phyloP scores from a whole-genome alignment of 1,140 invertebrate species.

The Vanessa atalanta region DNA sequence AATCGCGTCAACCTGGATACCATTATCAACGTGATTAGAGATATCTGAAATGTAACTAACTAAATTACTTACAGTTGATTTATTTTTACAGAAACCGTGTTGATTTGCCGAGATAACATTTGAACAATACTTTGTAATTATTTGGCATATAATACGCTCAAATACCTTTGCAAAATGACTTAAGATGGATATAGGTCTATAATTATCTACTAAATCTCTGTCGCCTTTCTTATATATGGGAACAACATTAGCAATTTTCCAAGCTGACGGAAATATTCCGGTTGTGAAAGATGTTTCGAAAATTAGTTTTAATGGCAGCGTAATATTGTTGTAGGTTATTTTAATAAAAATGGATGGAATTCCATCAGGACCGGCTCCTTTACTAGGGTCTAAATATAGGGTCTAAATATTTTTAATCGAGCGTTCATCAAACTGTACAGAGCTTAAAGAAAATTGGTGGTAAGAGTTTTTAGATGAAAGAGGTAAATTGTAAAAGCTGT shows the following conservation, averaged over 20 bases:
- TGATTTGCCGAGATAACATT: too few relatives aligned
- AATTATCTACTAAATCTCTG: neutral
- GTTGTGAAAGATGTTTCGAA: neutral
- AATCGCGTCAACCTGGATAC: too few relatives aligned
- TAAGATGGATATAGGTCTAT: too few relatives aligned
- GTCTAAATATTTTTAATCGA: constrained; percentile 1
- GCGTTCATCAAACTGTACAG: constrained; percentile 25
- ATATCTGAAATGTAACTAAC: too few relatives aligned
- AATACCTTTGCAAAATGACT: constrained; percentile 5
- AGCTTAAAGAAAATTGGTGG: constrained; percentile 4
- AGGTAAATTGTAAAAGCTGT: neutral
- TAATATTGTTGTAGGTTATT: constrained; percentile 22
- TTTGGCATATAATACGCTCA: neutral
- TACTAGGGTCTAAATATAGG: too few relatives aligned
- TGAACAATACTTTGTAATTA: too few relatives aligned
- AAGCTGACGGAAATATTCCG: constrained; percentile 14
- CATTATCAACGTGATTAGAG: neutral
- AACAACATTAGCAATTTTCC: constrained; percentile 28
- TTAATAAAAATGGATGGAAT: constrained; percentile 32
- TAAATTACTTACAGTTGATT: too few relatives aligned
- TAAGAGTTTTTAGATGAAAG: neutral
- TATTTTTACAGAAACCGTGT: too few relatives aligned
- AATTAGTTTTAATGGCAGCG: constrained; percentile 24
- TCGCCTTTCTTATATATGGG: constrained; percentile 26
- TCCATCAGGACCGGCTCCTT: constrained; percentile 11